Conservation (phyloP, 2,797 vertebrate species). For the Parauchenoglanis punctatus region DNA sequence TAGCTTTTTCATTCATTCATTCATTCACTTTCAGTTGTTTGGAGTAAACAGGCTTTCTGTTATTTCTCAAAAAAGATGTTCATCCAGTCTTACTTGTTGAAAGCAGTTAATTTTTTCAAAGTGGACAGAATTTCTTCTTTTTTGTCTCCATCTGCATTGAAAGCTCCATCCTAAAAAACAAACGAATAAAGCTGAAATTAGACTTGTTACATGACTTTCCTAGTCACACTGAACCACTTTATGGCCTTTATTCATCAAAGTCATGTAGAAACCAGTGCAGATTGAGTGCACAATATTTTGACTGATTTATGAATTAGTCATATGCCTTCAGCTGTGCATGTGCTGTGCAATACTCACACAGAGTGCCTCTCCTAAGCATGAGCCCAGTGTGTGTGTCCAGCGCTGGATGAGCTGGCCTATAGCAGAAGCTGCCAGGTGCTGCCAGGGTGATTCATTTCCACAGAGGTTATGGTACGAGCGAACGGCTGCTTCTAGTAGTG, state of each 20-base stretch:
- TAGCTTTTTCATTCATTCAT: not conserved
- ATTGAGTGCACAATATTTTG: not conserved
- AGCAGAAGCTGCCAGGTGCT: conserved; percentile 65
- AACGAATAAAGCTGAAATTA: conserved; percentile 51
- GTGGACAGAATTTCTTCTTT: conserved; percentile 67
- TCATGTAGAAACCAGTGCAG: not conserved
- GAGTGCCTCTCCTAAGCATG: conserved; percentile 68
- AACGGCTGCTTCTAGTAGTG: conserved; percentile 82
- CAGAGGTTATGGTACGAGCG: conserved; percentile 79
- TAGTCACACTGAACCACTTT: not conserved
- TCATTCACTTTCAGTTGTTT: not conserved
- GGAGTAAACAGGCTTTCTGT: not conserved
- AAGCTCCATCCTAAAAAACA: conserved; percentile 69
- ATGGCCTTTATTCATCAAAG: not conserved
- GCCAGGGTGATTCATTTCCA: conserved; percentile 67
- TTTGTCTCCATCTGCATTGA: conserved; percentile 67
- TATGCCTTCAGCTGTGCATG: not conserved
- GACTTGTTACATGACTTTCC: too few relatives aligned
- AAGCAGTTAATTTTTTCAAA: conserved; percentile 82
- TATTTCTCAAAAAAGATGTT: not conserved
- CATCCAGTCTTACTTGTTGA: conserved; percentile 82
- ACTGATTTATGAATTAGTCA: not conserved
- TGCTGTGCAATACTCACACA: conserved; percentile 61
- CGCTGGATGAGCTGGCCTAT: conserved; percentile 77
- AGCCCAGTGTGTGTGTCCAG: conserved; percentile 75